Base-by-base conservation (phyloP, 2,888 invertebrate species). In the Teleiodes luculella region DNA sequence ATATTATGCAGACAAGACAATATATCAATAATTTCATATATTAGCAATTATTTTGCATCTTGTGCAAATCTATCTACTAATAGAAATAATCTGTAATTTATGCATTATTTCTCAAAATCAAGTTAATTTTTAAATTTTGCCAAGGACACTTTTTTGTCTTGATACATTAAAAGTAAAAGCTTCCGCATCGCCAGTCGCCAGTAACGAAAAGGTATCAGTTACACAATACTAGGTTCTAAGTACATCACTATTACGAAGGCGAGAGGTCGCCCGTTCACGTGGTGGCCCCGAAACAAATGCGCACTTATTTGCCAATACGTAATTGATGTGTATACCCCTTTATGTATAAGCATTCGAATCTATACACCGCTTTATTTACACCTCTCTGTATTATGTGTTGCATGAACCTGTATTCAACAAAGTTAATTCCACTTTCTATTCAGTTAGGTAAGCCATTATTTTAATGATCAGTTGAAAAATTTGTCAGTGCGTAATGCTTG, bases 191-290 rank as follows among this genome's bases (percentile, higher is more conserved):
- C 31, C n/a, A 3, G 24, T 31, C 14, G 28, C 31, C n/a, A 3
- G 24, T 43, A 43, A 43, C 43, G 30, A 28, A 1, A 30, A 31
- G 2, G 8, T 24, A 30, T 14, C 46, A 30, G 28, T 46, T 46
- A 46, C 46, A n/a, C 28, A 48, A 48, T 48, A 48, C 33, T 50
- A 48, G 47, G 20, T 50, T 37, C 39, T 8, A 14, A 4, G 33
- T 30, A 2, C 39, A 13, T 33, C 47, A 18, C 49, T 49, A 36
- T 18, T 18, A 28, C 24, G 75, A 72, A 78, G 78, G 76, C 83
- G 80, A 80, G 86, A 87, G 86, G 86, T 84, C 84, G 82, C 67
- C 82, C 86, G 74, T 78, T 86, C 84, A 54, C 72, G 77, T 74
- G 82, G 77, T 74, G 82, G 75, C 86, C 86, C 80, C 82, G 75